Evolutionary conservation across 2,888 invertebrate species (phyloP).

Genomic region (Tortricodes alternella): DNA sequence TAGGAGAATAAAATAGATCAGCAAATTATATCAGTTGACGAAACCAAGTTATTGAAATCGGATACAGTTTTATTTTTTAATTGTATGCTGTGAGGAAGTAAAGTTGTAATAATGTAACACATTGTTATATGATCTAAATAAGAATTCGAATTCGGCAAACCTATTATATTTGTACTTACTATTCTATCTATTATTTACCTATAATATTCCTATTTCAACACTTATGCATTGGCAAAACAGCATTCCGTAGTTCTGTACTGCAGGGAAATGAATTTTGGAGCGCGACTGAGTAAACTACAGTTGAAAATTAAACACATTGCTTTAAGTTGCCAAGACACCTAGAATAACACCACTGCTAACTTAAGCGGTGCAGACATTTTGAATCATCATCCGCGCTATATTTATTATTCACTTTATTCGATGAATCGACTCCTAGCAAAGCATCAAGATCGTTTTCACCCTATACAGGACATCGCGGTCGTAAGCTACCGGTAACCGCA

Average conservation of each 20-base stretch:
- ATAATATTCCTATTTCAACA: background rate
- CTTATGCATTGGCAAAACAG: background rate
- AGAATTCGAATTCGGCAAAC: too few relatives aligned
- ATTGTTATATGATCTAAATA: too few relatives aligned
- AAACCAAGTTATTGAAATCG: too few relatives aligned
- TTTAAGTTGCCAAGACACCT: background rate
- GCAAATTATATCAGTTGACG: too few relatives aligned
- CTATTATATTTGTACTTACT: too few relatives aligned
- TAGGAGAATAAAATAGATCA: background rate
- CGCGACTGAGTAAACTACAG: background rate
- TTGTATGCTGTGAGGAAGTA: too few relatives aligned
- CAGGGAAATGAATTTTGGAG: slow-evolving; percentile 13
- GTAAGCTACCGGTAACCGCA: slow-evolving; percentile 55
- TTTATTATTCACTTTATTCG: background rate
- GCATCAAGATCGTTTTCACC: slow-evolving; percentile 53
- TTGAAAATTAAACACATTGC: background rate
- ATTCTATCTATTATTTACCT: too few relatives aligned
- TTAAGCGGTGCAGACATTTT: background rate
- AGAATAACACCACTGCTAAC: background rate
- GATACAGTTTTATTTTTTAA: too few relatives aligned
- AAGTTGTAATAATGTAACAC: too few relatives aligned
- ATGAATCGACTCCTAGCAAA: slow-evolving; percentile 33
- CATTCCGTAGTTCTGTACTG: background rate
- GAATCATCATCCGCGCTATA: background rate
- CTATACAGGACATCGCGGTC: slow-evolving; percentile 49